Evolutionary conservation across 2,888 invertebrate species (phyloP).

Genomic region (Hanleya hanleyi): DNA sequence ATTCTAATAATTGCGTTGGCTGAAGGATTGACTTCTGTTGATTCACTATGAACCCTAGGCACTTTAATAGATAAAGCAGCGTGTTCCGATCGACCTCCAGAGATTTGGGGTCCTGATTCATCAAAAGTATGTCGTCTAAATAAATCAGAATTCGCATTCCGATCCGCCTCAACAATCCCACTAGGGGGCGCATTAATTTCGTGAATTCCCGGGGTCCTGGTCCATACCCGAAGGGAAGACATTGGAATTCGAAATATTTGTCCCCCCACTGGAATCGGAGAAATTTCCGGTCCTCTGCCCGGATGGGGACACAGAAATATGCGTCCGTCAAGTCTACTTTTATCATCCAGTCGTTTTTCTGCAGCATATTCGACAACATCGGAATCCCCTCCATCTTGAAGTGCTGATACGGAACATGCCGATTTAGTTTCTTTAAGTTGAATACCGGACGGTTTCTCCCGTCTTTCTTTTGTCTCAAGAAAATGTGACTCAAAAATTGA

Average conservation of each 20-base stretch:
- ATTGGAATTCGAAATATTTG: constrained; percentile 15
- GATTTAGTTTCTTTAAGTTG: constrained; percentile 18
- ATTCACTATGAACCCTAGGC: constrained; percentile 17
- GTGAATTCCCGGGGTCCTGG: constrained; percentile 23
- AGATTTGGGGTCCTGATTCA: neutral
- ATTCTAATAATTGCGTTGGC: too few species aligned
- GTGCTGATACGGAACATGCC: constrained; percentile 14
- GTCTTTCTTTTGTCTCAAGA: constrained; percentile 9
- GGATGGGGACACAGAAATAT: constrained; percentile 26
- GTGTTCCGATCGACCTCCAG: neutral
- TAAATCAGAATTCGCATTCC: constrained; percentile 5
- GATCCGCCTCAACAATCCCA: constrained; percentile 4
- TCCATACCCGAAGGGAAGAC: constrained; percentile 19
- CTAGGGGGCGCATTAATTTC: constrained; percentile 21
- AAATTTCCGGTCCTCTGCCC: constrained; percentile 5
- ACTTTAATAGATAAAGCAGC: neutral
- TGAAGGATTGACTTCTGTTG: constrained; percentile 16
- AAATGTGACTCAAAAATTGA: too few species aligned
- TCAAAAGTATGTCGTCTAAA: constrained; percentile 2
- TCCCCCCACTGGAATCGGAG: constrained; percentile 16
- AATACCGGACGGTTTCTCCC: constrained; percentile 20
- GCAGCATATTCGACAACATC: constrained; percentile 10
- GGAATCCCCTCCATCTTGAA: constrained; percentile 19
- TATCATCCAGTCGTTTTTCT: constrained; percentile 18
- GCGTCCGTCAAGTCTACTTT: constrained; percentile 26